Evolutionary conservation across 2,888 invertebrate species (phyloP), one percentile per base, ranked within the genome.

Genomic region (Hirudinaria manillensis): DNA sequence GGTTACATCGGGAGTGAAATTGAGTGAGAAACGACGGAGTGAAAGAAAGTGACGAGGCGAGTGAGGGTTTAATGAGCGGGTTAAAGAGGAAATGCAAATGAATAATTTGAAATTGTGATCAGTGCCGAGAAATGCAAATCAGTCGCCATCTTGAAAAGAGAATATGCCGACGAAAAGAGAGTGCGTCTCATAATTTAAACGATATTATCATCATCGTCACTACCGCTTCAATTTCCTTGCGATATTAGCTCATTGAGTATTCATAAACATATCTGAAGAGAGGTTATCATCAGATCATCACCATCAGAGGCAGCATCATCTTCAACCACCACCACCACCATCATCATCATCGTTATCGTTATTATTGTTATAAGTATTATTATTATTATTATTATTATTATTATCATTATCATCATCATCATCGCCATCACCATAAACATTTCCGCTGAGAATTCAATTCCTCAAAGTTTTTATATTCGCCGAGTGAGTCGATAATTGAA

Each of bases 341-440:
- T 71, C 24, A 71, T 51, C 71, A 45, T 71, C 51, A n/a, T 71
- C 71, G n/a, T 51, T 51, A 71, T n/a, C n/a, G n/a, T n/a, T n/a
- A n/a, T n/a, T n/a, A n/a, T n/a, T n/a, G n/a, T n/a, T n/a, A n/a
- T n/a, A n/a, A n/a, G n/a, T n/a, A n/a, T n/a, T n/a, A n/a, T n/a
- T n/a, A n/a, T n/a, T n/a, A n/a, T n/a, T n/a, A n/a, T n/a, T n/a
- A n/a, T n/a, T n/a, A n/a, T 51, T 2, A 71, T 51, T 3, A 51
- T 71, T 24, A 71, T 71, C 51, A 71, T 71, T 51, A 71, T 71
- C 51, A 61, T 72, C 72, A 72, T 72, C 72, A 55, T 72, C 72
- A 72, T 56, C 56, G 6, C 38, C 65, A 66, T 74, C 29, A 74
- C 29, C 34, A 29, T 29, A n/a, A 56, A 6, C 56, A 45, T 72